Evolutionary conservation across 2,797 vertebrate genomes (phyloP), one percentile per base, ranked within the genome.

Genomic region (Phaenicophaeus curvirostris): DNA sequence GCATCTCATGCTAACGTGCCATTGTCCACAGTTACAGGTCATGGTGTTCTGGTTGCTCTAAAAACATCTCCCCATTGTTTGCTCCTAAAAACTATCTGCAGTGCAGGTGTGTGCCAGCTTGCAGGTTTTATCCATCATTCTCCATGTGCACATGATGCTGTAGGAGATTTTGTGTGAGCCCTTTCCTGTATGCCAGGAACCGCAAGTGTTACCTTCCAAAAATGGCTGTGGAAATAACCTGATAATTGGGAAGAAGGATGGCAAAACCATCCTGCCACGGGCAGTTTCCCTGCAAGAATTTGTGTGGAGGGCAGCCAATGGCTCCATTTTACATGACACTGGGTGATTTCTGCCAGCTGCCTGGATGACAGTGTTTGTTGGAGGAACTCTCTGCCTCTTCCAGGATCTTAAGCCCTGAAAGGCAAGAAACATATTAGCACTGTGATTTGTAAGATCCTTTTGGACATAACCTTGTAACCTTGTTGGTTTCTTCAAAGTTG

Each of bases 91-190:
- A 4, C 2, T 25, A 9, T 2, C 57, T 42, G 23, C 42, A 57
- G 12, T 2, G 2, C 33, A 63, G 66, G 27, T 28, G 25, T 35
- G 41, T 48, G 23, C 18, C 62, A 67, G 20, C 33, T 46, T 39
- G 2, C 44, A 58, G 66, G 35, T 17, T 37, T 25, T 10, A 10
- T 3, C 39, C 37, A 6, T 21, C 33, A 1, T 4, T 20, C 44
- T n/a, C 24, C 41, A 15, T 2, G 41, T 31, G 18, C 61, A 9
- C 0, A 0, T 20, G 51, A 2, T 27, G 33, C 39, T 91, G 15
- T 5, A 8, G 48, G 76, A 23, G 2, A 2, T 25, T 69, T 12
- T 44, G 15, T 33, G 53, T 0, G 1, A 82, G 13, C 11, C 21
- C 51, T 58, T 82, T 62, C 9, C 51, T 46, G 17, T 7, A 50